Evolutionary conservation across 2,888 invertebrate species (phyloP).

Genomic region (Belgica antarctica): DNA sequence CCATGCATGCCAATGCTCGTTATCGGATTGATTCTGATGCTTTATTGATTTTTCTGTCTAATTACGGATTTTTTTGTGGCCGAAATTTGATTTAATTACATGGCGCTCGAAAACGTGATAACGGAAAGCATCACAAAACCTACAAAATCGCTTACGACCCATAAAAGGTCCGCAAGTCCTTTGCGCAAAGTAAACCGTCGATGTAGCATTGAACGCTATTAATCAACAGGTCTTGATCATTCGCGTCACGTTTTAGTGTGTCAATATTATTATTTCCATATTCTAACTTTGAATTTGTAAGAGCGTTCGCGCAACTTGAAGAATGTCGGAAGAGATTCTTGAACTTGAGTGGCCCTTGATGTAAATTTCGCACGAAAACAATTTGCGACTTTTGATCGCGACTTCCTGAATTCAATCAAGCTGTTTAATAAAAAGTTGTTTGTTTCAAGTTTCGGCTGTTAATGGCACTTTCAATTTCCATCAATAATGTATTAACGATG

Average conservation of each 20-base stretch:
- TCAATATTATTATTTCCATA: conserved; percentile 16
- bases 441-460: no score
- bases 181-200: not conserved
- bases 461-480: no score
- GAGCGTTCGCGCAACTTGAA: not conserved
- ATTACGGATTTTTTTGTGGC: not conserved
- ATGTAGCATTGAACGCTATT: not conserved
- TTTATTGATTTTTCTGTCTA: no score
- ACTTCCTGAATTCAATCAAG: no score
- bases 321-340: conserved; percentile 9
- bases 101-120: no score
- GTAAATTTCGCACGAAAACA: no score
- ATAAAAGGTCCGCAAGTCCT: not conserved
- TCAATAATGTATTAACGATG: no score
- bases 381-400: conserved; percentile 8
- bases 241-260: conserved; percentile 8
- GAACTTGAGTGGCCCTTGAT: not conserved
- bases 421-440: no score
- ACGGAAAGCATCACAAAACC: no score
- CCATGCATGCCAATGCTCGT: no score
- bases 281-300: not conserved
- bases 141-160: not conserved
- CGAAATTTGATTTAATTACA: not conserved
- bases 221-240: conserved; percentile 12
- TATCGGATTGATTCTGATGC: no score